Base-by-base conservation (phyloP, 92 coral and sea anemone species). In the Anthopleura xanthogrammica region DNA sequence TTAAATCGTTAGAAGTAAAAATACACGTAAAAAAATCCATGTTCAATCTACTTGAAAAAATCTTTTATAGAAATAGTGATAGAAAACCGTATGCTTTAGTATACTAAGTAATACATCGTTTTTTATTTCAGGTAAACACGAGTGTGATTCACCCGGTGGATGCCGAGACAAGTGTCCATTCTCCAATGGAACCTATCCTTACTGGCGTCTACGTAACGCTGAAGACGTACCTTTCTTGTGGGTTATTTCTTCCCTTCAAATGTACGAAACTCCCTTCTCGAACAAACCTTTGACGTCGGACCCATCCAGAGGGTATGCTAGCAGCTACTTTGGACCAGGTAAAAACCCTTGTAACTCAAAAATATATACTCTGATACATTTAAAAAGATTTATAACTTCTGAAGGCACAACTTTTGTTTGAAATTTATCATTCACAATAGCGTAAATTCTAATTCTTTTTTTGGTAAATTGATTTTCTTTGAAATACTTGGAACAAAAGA, bases 271-370 rank as follows among this genome's bases (percentile, higher is more conserved):
- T 13, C 88, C 99, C 12, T 81, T 86, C 76, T 88, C 97, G n/a
- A 94, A 86, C 80, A 96, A 87, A 87, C 93, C 93, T 20, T 86
- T 96, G 57, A 88, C 90, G 41, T 58, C 81, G 29, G 87, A 90
- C 5, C 99, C 99, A 16, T 83, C 85, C 39, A 89, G 82, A 64
- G 99, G 87, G 2, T 96, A 96, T 79, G 97, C 95, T 41, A 96
- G 99, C 88, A 96, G 99, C 54, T 96, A 92, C 86, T 96, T 94
- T 78, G 99, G 99, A 7, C 99, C 98, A 80, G 99, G 99, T 96
- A 83, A 87, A 92, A 72, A 2, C 19, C 70, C 36, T 62, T 19
- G 29, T n/a, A 62, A 62, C 58, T 62, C 14, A 20, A 20, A 62
- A 3, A 62, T 19, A 62, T 62, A 20, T n/a, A 11, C 11, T 6